Percentiles rank a stretch among this genome's conserved stretches.
These are phyloP conservation scores for Caenorhabditis elegans DNA, from an alignment of 1,140 invertebrate genomes.

Conservation along the genomic window DNA sequence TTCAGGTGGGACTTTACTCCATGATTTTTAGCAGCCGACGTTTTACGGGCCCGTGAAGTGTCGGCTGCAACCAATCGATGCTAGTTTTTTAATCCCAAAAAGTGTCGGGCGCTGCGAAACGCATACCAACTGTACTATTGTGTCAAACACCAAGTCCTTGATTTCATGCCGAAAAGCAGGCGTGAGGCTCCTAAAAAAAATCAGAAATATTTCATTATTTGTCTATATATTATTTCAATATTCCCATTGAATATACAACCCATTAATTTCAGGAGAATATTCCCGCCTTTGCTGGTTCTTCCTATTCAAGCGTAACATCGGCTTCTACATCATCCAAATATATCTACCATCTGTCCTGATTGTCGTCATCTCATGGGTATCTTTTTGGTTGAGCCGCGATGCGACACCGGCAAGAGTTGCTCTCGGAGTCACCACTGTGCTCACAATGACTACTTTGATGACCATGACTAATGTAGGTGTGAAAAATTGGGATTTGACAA, in stretches of 20 bases:
- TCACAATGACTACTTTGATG: conserved; percentile 66
- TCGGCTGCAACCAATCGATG: no score
- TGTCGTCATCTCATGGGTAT: conserved; percentile 62
- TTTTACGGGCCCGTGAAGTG: no score
- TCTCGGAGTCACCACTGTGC: conserved; percentile 65
- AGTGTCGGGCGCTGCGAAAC: no score
- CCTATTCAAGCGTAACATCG: conserved; percentile 60
- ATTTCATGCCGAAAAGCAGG: no score
- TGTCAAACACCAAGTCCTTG: no score
- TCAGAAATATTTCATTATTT: no score
- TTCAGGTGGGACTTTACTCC: conserved; percentile 36
- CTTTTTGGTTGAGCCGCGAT: conserved; percentile 62
- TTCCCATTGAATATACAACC: neutral
- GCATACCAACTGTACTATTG: no score
- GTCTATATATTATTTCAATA: no score
- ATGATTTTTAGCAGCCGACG: no score
- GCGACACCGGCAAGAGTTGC: conserved; percentile 63
- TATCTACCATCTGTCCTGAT: conserved; percentile 59
- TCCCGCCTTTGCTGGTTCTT: conserved; percentile 52
- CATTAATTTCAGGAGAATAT: conserved; percentile 53
- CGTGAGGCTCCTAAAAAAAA: no score
- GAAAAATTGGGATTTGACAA: no score
- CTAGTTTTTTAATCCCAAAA: no score
- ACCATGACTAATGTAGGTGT: conserved; percentile 52
- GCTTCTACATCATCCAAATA: conserved; percentile 57